phyloP scores from a whole-genome alignment of 2,888 invertebrate species.

The Zaprionus lineosus region DNA sequence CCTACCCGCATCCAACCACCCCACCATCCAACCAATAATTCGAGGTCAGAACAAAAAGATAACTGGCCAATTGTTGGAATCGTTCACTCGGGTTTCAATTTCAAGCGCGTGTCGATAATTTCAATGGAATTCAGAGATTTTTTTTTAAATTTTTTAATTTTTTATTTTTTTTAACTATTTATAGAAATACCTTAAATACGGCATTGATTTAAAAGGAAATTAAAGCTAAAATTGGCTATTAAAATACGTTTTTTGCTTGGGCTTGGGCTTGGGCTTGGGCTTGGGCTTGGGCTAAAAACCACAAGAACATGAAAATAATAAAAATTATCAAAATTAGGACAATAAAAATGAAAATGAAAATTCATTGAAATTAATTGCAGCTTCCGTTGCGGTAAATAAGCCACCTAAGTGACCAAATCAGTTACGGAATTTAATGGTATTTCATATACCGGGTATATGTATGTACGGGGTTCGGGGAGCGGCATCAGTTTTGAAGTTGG shows the following conservation, averaged over 20 bases:
- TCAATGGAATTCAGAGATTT: constrained; percentile 18
- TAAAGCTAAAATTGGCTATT: constrained; percentile 5
- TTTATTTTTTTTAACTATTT: constrained; percentile 2
- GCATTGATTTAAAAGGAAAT: constrained; percentile 17
- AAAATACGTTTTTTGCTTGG: no score
- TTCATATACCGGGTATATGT: no score
- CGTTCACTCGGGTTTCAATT: constrained; percentile 54
- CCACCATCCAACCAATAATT: no score
- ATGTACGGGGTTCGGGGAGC: no score
- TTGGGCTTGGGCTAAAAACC: no score
- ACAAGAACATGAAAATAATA: no score
- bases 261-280: no score
- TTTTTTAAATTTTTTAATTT: constrained; percentile 21
- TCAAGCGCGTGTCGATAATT: constrained; percentile 57
- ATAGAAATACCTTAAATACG: constrained; percentile 5
- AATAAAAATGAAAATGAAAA: constrained; percentile 4
- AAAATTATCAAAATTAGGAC: neutral
- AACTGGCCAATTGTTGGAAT: constrained; percentile 21
- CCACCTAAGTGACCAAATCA: neutral
- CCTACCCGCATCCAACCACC: no score
- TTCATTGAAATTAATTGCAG: neutral
- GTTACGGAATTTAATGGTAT: neutral
- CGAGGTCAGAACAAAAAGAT: no score
- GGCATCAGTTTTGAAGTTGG: no score
- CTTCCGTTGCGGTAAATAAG: neutral